These are phyloP conservation scores for Drosophila simulans DNA, from an alignment of 1,140 invertebrate species.

Conservation along the genomic window DNA sequence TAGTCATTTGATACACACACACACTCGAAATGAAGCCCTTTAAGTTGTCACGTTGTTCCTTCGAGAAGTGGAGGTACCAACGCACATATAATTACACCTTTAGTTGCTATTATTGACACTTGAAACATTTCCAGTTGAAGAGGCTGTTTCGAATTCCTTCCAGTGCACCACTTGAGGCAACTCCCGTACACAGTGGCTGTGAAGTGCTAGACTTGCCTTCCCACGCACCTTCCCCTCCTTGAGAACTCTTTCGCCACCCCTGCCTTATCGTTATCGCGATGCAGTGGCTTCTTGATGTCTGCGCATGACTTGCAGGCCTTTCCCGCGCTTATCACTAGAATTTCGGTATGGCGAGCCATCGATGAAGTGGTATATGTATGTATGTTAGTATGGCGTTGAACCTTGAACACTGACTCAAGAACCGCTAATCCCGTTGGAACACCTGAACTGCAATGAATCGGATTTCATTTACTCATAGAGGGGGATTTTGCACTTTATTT, in stretches of 20 bases:
- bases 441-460: neutral
- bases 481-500: neutral
- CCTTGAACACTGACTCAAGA: slow-evolving; percentile 40
- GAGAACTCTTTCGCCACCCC: neutral
- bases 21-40: neutral
- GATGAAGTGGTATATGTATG: too few species aligned
- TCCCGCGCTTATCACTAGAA: slow-evolving; percentile 10
- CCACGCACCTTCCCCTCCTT: neutral
- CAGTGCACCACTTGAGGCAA: neutral
- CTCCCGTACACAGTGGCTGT: slow-evolving; percentile 19
- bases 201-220: slow-evolving; percentile 1
- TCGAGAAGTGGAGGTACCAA: neutral
- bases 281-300: slow-evolving; percentile 32
- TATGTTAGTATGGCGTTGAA: neutral
- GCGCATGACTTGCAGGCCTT: slow-evolving; percentile 25
- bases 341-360: neutral
- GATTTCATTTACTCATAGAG: neutral
- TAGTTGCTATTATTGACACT: slow-evolving; percentile 7
- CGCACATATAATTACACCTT: neutral
- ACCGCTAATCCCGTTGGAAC: slow-evolving; percentile 2
- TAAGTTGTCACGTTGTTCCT: slow-evolving; percentile 17
- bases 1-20: neutral
- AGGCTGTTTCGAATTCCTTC: neutral
- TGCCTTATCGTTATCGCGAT: slow-evolving; percentile 29
- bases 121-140: neutral